Conservation (phyloP, 1,140 invertebrate genomes). For the Orius insidiosus region DNA sequence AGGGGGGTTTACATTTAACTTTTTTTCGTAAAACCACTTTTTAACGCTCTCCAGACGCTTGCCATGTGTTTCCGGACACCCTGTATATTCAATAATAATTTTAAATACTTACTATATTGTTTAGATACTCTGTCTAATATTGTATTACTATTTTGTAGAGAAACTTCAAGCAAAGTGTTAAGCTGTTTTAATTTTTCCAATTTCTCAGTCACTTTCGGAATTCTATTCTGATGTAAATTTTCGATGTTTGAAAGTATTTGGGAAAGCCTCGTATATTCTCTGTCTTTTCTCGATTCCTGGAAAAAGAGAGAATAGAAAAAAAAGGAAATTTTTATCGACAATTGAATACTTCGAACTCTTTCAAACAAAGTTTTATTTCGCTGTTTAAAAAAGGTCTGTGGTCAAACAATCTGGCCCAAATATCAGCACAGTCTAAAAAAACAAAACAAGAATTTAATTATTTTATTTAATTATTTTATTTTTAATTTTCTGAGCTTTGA, state of each 20-base stretch:
- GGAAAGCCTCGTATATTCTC: constrained; percentile 62
- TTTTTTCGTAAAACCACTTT: too few relatives aligned
- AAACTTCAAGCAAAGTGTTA: constrained; percentile 45
- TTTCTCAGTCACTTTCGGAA: constrained; percentile 40
- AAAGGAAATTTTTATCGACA: constrained; percentile 1
- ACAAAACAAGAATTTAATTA: too few relatives aligned
- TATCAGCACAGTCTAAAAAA: constrained; percentile 52
- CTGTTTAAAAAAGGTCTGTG: constrained; percentile 65
- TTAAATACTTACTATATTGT: constrained; percentile 31
- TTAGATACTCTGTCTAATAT: constrained; percentile 33
- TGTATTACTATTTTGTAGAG: constrained; percentile 39
- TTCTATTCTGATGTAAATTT: constrained; percentile 53
- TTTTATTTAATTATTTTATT: too few relatives aligned
- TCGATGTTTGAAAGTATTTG: constrained; percentile 55
- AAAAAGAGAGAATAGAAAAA: constrained; percentile 20
- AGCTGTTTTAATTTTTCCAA: constrained; percentile 42
- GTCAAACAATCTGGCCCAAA: constrained; percentile 68
- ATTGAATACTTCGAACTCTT: constrained; percentile 57
- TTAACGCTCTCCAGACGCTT: too few relatives aligned
- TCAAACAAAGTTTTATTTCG: constrained; percentile 63
- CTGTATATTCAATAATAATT: not conserved
- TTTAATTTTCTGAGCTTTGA: too few relatives aligned
- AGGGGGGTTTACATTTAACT: too few relatives aligned
- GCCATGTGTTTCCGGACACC: too few relatives aligned
- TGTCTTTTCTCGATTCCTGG: constrained; percentile 53